Evolutionary conservation across 2,797 vertebrate genomes (phyloP).

Genomic region (Thaleichthys pacificus): DNA sequence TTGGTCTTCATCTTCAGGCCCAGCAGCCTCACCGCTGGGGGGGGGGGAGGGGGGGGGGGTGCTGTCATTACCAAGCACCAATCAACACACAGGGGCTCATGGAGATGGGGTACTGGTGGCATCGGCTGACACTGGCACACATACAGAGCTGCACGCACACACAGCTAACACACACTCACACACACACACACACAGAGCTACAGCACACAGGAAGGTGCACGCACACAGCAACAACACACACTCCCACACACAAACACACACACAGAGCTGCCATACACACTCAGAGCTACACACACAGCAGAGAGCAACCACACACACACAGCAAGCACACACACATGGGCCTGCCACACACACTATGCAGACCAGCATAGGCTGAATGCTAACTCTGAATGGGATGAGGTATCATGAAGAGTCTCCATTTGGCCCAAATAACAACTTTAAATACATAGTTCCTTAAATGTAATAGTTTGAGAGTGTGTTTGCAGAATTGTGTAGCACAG

Average conservation of each 20-base stretch:
- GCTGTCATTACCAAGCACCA: slow-evolving; percentile 15
- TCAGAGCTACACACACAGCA: not conserved
- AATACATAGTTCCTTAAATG: not conserved
- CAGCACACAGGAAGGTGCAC: not conserved
- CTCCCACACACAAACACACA: not conserved
- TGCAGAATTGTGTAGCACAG: not conserved
- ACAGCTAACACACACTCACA: no score
- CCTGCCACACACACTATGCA: not conserved
- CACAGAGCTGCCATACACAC: not conserved
- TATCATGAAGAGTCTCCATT: not conserved
- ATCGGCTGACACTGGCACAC: not conserved
- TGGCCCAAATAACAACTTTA: no score
- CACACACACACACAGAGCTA: slow-evolving; percentile 31
- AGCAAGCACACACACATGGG: no score
- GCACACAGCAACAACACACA: not conserved
- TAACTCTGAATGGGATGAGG: not conserved
- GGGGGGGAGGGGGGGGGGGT: not conserved
- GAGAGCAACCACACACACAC: not conserved
- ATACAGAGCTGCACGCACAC: not conserved
- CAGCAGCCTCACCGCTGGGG: not conserved
- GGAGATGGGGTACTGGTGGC: not conserved
- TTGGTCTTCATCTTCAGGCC: slow-evolving; percentile 34
- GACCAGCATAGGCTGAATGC: not conserved
- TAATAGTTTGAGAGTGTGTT: not conserved
- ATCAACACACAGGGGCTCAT: slow-evolving; percentile 14